Percentiles rank a stretch among this genome's conserved stretches.
Evolutionary conservation across 2,113 vertebrate species (phyloP).

Genomic region (Tachysurus vachellii): DNA sequence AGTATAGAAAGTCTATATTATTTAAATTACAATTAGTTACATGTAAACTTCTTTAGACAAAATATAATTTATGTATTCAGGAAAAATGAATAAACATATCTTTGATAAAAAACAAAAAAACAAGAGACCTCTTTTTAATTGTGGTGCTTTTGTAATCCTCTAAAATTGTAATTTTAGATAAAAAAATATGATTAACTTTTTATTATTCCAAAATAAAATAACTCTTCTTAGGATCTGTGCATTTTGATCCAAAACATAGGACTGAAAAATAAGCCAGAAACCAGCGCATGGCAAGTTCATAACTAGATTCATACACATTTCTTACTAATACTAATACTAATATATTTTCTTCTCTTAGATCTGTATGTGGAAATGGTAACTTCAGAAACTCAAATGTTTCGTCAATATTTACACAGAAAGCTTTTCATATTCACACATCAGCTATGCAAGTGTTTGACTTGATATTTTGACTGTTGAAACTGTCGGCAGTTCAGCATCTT

Average conservation of each 20-base stretch:
- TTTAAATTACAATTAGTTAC: background rate
- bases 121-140: background rate
- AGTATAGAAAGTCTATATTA: too few relatives aligned
- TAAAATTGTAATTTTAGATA: background rate
- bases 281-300: background rate
- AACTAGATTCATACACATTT: background rate
- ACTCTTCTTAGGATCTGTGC: background rate
- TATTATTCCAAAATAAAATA: background rate
- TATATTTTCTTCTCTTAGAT: background rate
- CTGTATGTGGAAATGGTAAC: background rate
- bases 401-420: background rate
- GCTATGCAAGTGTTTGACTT: background rate
- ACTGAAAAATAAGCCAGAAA: background rate
- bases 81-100: background rate
- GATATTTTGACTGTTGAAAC: background rate
- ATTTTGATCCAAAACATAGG: background rate
- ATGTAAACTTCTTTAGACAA: background rate
- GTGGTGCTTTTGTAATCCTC: background rate
- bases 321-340: background rate
- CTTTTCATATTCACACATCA: background rate
- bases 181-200: background rate
- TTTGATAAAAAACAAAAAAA: too few relatives aligned
- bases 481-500: conserved; percentile 4
- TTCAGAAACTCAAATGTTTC: background rate
- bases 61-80: background rate